Base-by-base conservation (phyloP, 2,113 vertebrate species). In the Chaenogobius annularis region DNA sequence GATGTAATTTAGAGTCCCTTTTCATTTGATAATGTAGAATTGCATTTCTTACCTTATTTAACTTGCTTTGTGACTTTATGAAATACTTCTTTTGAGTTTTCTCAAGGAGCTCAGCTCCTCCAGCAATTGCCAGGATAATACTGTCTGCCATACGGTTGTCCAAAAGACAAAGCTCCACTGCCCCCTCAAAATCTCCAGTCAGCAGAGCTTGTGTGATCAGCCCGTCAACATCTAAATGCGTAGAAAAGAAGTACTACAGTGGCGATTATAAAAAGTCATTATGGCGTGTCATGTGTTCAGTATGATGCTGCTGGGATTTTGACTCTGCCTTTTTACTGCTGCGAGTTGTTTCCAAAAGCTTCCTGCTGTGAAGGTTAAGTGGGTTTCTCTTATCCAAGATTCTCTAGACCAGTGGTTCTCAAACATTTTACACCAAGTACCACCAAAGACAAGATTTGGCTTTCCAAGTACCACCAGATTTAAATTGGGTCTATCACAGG, bases 81-180 rank as follows among this genome's bases (percentile, higher is more conserved):
- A 99, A 98, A 83, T 98, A 99, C 64, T 96, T 98, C 67, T 90
- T 94, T 90, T 98, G 98, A 0, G 98, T 99, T 79, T 85, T 95
- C 73, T 93, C 93, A 69, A 99, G 88, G 58, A 98, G 94, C 59
- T 98, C 95, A 6, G 93, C 87, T 50, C 98, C 97, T 0, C 98
- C 98, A 0, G 97, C 96, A 12, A 98, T 96, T 59, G 97, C 97
- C 83, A 99, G 83, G 86, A 98, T 96, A 78, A 99, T 96, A 86
- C 96, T 95, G 6, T 99, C 98, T 0, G 97, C 98, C 98, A 98
- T 96, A 15, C 98, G 94, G 83, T 96, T 95, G 90, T 98, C 96
- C 10, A 96, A 94, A 87, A 99, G 93, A 90, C 98, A 98, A 66
- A 98, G 95, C 70, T 97, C 94, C 50, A 99, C 98, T 0, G 98